Percentiles rank a stretch among this genome's conserved stretches.
phyloP scores from a whole-genome alignment of 2,888 invertebrate genomes.

The Epinotia brunnichana region DNA sequence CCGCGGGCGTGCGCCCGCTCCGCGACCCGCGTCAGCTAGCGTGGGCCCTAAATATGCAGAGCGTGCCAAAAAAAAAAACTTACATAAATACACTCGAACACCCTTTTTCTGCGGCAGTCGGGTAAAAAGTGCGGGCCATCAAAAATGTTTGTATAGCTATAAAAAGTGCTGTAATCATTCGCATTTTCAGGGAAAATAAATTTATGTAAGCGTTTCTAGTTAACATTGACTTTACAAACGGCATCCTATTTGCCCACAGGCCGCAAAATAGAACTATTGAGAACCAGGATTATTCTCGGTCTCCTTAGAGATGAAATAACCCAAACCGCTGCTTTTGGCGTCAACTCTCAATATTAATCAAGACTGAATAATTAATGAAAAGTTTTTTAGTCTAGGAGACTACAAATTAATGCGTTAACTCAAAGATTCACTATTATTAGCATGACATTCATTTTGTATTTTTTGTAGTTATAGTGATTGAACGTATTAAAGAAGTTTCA shows the following conservation, averaged over 20 bases:
- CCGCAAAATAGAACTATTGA: conserved; percentile 8
- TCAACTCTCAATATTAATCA: conserved; percentile 21
- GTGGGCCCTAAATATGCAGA: no score
- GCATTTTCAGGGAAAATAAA: background rate
- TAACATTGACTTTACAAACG: background rate
- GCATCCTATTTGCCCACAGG: background rate
- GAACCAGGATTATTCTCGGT: background rate
- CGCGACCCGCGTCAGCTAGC: no score
- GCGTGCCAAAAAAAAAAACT: no score
- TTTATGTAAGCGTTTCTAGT: background rate
- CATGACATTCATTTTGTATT: background rate
- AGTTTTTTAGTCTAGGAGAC: conserved; percentile 1
- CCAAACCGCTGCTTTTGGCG: conserved; percentile 7
- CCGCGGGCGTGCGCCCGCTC: no score
- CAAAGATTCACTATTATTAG: background rate
- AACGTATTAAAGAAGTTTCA: no score
- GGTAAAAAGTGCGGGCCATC: no score
- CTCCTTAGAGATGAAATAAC: background rate
- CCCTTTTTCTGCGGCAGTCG: no score
- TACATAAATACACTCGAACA: no score
- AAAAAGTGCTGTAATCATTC: no score
- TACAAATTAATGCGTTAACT: conserved; percentile 2
- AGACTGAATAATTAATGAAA: conserved; percentile 18
- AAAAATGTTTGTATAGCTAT: no score
- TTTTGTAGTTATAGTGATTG: no score